Conservation (phyloP, 37 sponge, comb jelly and placozoan genomes). For the Tethya wilhelma region DNA sequence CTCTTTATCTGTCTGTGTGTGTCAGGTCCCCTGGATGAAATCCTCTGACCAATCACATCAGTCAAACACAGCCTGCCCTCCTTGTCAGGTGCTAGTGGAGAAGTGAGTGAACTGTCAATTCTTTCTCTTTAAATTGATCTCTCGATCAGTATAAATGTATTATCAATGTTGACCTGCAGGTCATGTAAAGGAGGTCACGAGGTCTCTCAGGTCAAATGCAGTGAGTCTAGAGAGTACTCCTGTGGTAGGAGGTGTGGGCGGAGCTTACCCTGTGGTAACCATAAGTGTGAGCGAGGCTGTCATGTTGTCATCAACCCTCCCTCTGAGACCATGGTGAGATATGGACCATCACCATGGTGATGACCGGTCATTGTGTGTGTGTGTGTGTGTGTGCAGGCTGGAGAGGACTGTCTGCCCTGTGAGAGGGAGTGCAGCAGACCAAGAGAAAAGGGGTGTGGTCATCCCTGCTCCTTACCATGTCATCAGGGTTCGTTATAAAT, state of each 20-base stretch:
- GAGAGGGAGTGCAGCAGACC: conserved; percentile 54
- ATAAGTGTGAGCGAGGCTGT: conserved; percentile 68
- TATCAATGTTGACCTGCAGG: conserved; percentile 5
- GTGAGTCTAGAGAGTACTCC: conserved; percentile 32
- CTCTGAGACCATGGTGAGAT: neutral
- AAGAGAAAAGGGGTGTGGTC: conserved; percentile 71
- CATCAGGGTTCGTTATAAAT: conserved; percentile 63
- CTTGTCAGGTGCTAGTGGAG: conserved; percentile 48
- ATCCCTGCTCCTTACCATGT: conserved; percentile 70
- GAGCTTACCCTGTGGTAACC: conserved; percentile 75
- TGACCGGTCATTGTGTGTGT: neutral
- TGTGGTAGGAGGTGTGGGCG: conserved; percentile 85
- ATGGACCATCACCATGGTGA: neutral
- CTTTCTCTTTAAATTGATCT: neutral
- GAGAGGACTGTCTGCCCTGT: conserved; percentile 75
- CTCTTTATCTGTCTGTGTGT: no score
- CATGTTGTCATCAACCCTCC: conserved; percentile 66
- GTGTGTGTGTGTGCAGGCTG: conserved; percentile 48
- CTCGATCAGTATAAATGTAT: neutral
- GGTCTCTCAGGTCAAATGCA: conserved; percentile 42
- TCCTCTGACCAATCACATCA: no score
- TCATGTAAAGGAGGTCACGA: conserved; percentile 61
- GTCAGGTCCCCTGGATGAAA: conserved; percentile 69
- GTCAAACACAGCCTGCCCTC: no score
- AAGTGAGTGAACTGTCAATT: conserved; percentile 15